phyloP scores from a whole-genome alignment of 2,888 invertebrate species.

The Sesia bembeciformis region DNA sequence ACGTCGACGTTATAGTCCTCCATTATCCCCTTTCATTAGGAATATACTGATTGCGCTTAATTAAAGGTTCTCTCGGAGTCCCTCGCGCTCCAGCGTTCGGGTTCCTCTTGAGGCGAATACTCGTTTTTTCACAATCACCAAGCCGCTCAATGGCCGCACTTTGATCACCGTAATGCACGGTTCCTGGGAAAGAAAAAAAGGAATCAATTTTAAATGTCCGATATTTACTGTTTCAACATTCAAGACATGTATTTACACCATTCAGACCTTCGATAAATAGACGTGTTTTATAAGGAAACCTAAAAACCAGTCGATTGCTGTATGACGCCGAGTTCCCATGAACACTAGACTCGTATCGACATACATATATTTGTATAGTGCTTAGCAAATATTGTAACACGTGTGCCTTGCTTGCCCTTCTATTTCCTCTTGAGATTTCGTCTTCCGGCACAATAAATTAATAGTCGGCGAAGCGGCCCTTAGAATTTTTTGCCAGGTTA shows the following conservation, averaged over 20 bases:
- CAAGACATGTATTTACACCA: background rate
- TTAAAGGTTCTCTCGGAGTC: constrained; percentile 64
- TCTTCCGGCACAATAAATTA: constrained; percentile 71
- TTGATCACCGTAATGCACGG: constrained; percentile 64
- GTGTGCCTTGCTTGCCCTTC: constrained; percentile 63
- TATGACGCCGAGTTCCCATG: constrained; percentile 10
- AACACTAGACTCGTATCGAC: constrained; percentile 41
- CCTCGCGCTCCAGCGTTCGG: constrained; percentile 53
- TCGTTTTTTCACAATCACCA: constrained; percentile 68
- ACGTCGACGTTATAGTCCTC: constrained; percentile 67
- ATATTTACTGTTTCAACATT: background rate
- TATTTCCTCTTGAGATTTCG: constrained; percentile 72
- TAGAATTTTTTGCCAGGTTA: constrained; percentile 42
- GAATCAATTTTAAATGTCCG: background rate
- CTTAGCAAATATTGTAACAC: constrained; percentile 73
- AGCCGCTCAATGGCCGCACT: constrained; percentile 64
- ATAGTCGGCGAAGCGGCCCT: constrained; percentile 39
- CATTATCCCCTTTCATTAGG: constrained; percentile 73
- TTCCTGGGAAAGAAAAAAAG: constrained; percentile 56
- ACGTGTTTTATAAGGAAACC: background rate
- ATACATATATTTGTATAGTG: constrained; percentile 53
- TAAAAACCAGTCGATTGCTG: constrained; percentile 5
- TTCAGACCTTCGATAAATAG: background rate
- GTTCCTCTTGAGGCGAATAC: constrained; percentile 55
- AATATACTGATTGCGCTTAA: constrained; percentile 74